Base-by-base conservation (phyloP, 2,113 vertebrate species). In the Semnornis frantzii region DNA sequence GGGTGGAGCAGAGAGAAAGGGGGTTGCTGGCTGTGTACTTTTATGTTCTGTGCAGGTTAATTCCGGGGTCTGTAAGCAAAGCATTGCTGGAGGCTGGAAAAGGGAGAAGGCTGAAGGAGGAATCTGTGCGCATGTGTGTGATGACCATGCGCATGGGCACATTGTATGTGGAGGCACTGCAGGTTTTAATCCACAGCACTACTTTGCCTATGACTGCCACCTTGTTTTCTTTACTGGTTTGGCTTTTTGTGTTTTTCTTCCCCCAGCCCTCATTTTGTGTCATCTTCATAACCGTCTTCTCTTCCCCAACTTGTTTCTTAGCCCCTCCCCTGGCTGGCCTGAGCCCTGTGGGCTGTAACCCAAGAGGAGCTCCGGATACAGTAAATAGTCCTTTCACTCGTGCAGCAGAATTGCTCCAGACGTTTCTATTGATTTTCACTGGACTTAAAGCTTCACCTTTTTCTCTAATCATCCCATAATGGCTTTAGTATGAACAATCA, bases 381-480 rank as follows among this genome's bases (percentile, higher is more conserved):
- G 98, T 98, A 98, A 98, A 98, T 98, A 98, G 98, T 97, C 98
- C 98, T 97, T 97, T 96, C 96, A 87, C 97, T 98, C 13, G 88
- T 87, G 96, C 97, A 97, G 98, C 98, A 98, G 99, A 99, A 99
- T 99, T 98, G 98, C 98, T 99, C 98, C 99, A 99, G 99, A 99
- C 99, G 96, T 98, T 98, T 95, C 97, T 99, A 99, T 99, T 99
- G 99, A 99, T 99, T 99, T 99, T 99, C 97, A 97, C 98, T 98
- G 98, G 99, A 99, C 99, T 99, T 98, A 98, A 98, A 99, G 99
- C 98, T 99, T 99, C 99, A 99, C 99, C 99, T 99, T 99, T 99
- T 99, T 98, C 99, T 99, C 99, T 99, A 99, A 99, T 99, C 99
- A 99, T 99, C 98, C 98, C 98, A 98, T 99, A 99, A 99, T 99